phyloP scores from a whole-genome alignment of 2,113 vertebrate species.

The Peromyscus polionotus region DNA sequence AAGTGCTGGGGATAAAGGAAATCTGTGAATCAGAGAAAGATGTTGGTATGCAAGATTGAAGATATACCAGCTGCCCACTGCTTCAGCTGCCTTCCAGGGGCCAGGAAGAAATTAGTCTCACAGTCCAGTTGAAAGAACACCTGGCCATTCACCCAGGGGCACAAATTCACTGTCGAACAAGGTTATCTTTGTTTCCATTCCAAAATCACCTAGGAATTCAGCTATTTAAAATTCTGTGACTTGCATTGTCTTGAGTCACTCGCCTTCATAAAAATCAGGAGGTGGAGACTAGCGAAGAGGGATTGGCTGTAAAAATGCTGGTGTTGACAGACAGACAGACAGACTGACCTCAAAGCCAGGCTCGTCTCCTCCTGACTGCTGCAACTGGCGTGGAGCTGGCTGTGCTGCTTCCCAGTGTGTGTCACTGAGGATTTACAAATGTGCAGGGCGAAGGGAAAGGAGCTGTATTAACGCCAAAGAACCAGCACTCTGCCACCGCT shows the following conservation, averaged over 20 bases:
- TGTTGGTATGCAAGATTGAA: constrained; percentile 88
- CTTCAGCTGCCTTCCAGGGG: constrained; percentile 89
- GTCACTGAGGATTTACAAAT: constrained; percentile 48
- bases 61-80: constrained; percentile 86
- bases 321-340: background rate
- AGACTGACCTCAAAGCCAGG: background rate
- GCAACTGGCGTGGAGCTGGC: background rate
- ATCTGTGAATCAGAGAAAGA: constrained; percentile 89
- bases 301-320: background rate
- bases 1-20: constrained; percentile 87
- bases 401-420: background rate
- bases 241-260: constrained; percentile 79
- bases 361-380: background rate
- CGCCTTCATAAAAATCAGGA: constrained; percentile 55
- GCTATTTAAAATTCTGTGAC: constrained; percentile 77
- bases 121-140: constrained; percentile 89
- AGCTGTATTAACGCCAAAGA: background rate
- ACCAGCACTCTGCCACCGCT: background rate
- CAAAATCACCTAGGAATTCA: constrained; percentile 85
- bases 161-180: constrained; percentile 86
- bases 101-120: constrained; percentile 93
- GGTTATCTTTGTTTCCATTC: constrained; percentile 89
- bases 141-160: constrained; percentile 89
- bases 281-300: background rate
- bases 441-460: background rate